Percentiles rank a stretch among this genome's conserved stretches.
phyloP scores from a whole-genome alignment of 1,140 invertebrate genomes.

The Procambarus virginalis region DNA sequence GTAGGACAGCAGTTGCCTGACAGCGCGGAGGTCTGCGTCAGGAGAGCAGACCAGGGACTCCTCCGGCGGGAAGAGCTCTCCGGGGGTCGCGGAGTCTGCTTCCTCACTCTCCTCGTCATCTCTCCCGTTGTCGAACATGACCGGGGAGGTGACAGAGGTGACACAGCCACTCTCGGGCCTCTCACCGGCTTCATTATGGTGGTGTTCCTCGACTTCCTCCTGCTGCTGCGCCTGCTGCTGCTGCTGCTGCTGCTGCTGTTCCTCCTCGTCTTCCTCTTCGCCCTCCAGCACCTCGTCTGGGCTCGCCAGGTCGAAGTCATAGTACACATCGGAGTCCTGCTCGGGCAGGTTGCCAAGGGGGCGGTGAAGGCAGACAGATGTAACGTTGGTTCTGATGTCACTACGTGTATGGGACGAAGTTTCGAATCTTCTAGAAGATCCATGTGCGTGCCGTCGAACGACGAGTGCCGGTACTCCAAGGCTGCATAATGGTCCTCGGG shows the following conservation, averaged over 20 bases:
- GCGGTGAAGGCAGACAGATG: constrained; percentile 55
- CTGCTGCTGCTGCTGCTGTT: not conserved
- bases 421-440: constrained; percentile 31
- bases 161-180: constrained; percentile 70
- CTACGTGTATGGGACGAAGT: constrained; percentile 66
- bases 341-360: constrained; percentile 34
- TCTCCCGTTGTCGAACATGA: constrained; percentile 64
- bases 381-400: constrained; percentile 69
- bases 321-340: constrained; percentile 69
- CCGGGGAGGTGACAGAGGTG: constrained; percentile 68
- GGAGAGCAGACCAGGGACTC: constrained; percentile 49
- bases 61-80: constrained; percentile 36
- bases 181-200: constrained; percentile 24
- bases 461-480: constrained; percentile 56
- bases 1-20: constrained; percentile 63
- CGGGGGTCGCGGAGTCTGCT: not conserved
- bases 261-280: constrained; percentile 27
- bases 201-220: constrained; percentile 6
- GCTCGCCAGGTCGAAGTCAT: constrained; percentile 68
- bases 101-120: constrained; percentile 33
- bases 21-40: constrained; percentile 60
- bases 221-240: not conserved
- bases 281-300: constrained; percentile 56
- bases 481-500: constrained; percentile 52
- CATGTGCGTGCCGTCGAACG: constrained; percentile 48